Conservation (phyloP, 92 coral and sea anemone genomes). For the Epizoanthus illoricatus region DNA sequence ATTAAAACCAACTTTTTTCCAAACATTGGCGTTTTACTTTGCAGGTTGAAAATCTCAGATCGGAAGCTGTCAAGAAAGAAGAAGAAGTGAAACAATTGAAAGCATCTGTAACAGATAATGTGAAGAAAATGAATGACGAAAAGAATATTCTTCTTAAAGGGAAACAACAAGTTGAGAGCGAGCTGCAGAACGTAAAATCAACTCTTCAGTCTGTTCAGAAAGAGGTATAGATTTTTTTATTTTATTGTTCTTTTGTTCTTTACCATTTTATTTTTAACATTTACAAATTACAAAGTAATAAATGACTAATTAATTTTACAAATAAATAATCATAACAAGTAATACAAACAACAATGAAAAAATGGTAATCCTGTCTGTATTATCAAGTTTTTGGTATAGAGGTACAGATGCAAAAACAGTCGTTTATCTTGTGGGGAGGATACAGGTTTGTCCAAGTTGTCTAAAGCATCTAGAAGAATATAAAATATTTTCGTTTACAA, state of each 20-base stretch:
- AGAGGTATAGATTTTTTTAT: background rate
- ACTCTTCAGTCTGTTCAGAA: constrained; percentile 5
- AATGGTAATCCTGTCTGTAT: no score
- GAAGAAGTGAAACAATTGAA: constrained; percentile 57
- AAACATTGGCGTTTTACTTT: background rate
- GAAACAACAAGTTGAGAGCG: background rate
- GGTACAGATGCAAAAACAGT: no score
- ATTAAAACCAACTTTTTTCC: background rate
- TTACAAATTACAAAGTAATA: no score
- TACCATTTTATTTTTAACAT: no score
- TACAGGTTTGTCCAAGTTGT: no score
- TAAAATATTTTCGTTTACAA: no score
- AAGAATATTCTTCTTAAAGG: background rate
- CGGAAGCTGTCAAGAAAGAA: constrained; percentile 53
- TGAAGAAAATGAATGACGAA: background rate
- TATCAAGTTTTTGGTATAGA: no score
- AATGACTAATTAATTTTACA: no score
- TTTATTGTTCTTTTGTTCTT: background rate
- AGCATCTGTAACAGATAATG: constrained; percentile 53
- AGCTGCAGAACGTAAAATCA: background rate
- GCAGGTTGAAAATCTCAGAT: constrained; percentile 68
- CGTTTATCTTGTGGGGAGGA: no score
- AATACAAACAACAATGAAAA: no score
- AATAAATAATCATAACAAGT: no score
- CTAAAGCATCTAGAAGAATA: no score